Percentiles rank a stretch among this genome's conserved stretches.
phyloP scores from a whole-genome alignment of 2,888 invertebrate species.

The Caenorhabditis auriculariae region DNA sequence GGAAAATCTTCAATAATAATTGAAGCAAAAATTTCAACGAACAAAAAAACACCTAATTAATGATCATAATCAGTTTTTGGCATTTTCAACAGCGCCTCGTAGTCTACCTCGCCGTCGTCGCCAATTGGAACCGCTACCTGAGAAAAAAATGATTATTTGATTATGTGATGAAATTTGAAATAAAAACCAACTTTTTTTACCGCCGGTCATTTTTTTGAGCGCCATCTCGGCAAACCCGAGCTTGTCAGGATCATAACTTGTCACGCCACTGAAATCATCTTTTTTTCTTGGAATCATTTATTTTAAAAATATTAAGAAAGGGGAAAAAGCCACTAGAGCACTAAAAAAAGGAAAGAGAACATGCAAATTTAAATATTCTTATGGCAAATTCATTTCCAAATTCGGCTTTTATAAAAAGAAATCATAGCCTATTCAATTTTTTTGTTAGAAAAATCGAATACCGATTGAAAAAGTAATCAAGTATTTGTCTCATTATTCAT shows the following conservation, averaged over 20 bases:
- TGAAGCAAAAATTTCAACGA: slow-evolving; percentile 3
- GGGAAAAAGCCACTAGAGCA: background rate
- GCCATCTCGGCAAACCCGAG: slow-evolving; percentile 60
- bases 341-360: too few species aligned
- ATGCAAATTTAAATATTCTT: too few species aligned
- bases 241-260: slow-evolving; percentile 54
- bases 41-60: slow-evolving; percentile 5
- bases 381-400: too few species aligned
- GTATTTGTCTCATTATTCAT: too few species aligned
- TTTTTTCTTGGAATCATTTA: too few species aligned
- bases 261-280: slow-evolving; percentile 56
- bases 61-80: slow-evolving; percentile 30
- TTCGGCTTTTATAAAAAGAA: too few species aligned
- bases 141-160: background rate
- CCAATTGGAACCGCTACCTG: slow-evolving; percentile 46
- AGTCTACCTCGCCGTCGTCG: slow-evolving; percentile 59
- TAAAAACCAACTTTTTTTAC: too few species aligned
- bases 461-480: too few species aligned
- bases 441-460: too few species aligned
- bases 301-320: too few species aligned
- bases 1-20: background rate
- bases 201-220: slow-evolving; percentile 49
- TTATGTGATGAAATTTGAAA: background rate
- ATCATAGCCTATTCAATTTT: too few species aligned
- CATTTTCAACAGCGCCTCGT: slow-evolving; percentile 60